Percentiles rank a stretch among this genome's conserved stretches.
phyloP scores from a whole-genome alignment of 2,888 invertebrate genomes.

The Chymomyza procnemis region DNA sequence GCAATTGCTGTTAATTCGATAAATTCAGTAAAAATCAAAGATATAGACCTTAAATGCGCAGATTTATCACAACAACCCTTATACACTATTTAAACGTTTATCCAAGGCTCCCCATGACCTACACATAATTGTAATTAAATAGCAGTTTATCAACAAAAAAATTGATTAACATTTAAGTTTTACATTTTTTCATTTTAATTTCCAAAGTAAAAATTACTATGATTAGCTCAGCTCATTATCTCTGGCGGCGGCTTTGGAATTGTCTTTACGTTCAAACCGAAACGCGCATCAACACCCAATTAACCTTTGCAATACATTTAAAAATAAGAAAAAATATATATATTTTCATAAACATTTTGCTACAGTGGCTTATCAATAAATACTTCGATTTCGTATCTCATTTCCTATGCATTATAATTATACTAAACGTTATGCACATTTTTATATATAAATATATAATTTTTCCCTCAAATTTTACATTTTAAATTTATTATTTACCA shows the following conservation, averaged over 20 bases:
- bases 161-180: neutral
- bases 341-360: constrained; percentile 1
- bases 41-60: no score
- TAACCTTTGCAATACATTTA: constrained; percentile 55
- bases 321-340: constrained; percentile 16
- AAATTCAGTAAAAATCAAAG: no score
- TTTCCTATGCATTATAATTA: constrained; percentile 52
- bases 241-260: neutral
- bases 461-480: constrained; percentile 51
- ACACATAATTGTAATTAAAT: no score
- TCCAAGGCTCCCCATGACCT: no score
- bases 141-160: no score
- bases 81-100: no score
- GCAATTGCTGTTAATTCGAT: no score
- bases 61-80: no score
- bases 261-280: neutral
- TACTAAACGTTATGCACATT: constrained; percentile 65
- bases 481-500: constrained; percentile 29
- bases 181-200: neutral
- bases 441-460: constrained; percentile 17
- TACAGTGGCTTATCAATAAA: neutral
- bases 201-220: neutral
- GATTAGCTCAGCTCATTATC: neutral
- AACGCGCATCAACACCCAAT: constrained; percentile 45
- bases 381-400: constrained; percentile 16